Base-by-base conservation (phyloP, 2,888 invertebrate genomes). In the Tinea trinotella region DNA sequence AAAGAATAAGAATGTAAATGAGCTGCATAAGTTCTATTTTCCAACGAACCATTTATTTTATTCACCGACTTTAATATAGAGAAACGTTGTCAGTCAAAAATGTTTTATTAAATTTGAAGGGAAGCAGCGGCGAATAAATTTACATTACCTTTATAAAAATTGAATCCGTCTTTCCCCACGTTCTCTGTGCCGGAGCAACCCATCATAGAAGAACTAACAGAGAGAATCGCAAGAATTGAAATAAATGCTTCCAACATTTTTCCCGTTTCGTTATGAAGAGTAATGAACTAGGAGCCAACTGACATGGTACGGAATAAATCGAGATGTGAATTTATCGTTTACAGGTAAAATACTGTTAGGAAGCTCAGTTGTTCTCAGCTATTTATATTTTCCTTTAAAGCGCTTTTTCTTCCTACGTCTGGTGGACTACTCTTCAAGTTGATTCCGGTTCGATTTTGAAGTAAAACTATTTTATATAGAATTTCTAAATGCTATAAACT, bases 141-240 rank as follows among this genome's bases (percentile, higher is more conserved):
- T 22, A 48, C 48, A 19, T 53, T 65, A 83, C 84, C 84, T 81
- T 84, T 84, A 61, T 83, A 83, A 61, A 74, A 79, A 67, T 83
- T 84, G 65, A 82, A 81, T 57, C 80, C 83, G 57, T 82, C 81
- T 59, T 74, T 80, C 36, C 74, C 75, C n/a, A 12, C 24, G 12
- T 5, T 24, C 13, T 50, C 18, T 46, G 72, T 60, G 49, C 78
- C 79, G 6, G 75, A 66, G 57, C 71, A 65, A 61, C 68, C 67
- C 48, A 61, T 63, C 15, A 70, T 59, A 19, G 62, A 61, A 10
- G 68, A 61, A n/a, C 19, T 18, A 18, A 12, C 24, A 3, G 63
- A 73, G 34, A 74, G 60, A 18, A 81, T 59, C 55, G 71, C 71
- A 54, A 81, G 61, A 64, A 81, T 68, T 63, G 76, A 74, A 64